These are phyloP conservation scores for Willisornis vidua DNA, from an alignment of 2,113 vertebrate genomes.

Conservation along the genomic window DNA sequence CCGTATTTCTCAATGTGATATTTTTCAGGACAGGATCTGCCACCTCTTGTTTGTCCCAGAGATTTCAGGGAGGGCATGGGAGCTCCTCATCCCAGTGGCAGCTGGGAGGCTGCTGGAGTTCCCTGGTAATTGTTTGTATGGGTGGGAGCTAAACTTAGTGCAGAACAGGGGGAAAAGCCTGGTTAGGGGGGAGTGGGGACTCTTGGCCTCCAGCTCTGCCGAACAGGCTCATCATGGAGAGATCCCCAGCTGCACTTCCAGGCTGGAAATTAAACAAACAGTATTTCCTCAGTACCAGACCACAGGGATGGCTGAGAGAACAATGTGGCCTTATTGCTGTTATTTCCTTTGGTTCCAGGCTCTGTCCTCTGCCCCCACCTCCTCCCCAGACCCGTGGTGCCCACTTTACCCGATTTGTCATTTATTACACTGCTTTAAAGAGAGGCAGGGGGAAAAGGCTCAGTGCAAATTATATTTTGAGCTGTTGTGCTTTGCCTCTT, in stretches of 20 bases:
- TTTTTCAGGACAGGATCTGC: background rate
- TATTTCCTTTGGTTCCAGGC: constrained; percentile 56
- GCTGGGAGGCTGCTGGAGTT: background rate
- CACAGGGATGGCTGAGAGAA: constrained; percentile 37
- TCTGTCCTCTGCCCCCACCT: constrained; percentile 40
- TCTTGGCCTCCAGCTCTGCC: constrained; percentile 25
- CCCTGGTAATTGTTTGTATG: background rate
- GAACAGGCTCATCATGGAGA: background rate
- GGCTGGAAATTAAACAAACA: constrained; percentile 66
- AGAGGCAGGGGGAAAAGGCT: constrained; percentile 49
- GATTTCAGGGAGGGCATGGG: background rate
- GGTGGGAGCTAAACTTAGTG: constrained; percentile 10
- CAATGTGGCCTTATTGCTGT: constrained; percentile 59
- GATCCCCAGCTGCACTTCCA: constrained; percentile 59
- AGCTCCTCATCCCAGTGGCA: background rate
- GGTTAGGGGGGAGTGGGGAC: background rate
- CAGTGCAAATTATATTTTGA: constrained; percentile 69
- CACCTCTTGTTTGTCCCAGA: background rate
- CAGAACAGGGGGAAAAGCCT: background rate
- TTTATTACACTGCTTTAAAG: constrained; percentile 61
- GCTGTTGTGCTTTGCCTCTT: constrained; percentile 70
- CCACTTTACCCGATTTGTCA: constrained; percentile 59
- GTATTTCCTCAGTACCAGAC: constrained; percentile 42
- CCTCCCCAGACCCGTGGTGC: constrained; percentile 2
- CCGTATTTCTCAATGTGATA: accelerated